Base-by-base conservation (phyloP, 2,797 vertebrate species). In the Psittacula echo region DNA sequence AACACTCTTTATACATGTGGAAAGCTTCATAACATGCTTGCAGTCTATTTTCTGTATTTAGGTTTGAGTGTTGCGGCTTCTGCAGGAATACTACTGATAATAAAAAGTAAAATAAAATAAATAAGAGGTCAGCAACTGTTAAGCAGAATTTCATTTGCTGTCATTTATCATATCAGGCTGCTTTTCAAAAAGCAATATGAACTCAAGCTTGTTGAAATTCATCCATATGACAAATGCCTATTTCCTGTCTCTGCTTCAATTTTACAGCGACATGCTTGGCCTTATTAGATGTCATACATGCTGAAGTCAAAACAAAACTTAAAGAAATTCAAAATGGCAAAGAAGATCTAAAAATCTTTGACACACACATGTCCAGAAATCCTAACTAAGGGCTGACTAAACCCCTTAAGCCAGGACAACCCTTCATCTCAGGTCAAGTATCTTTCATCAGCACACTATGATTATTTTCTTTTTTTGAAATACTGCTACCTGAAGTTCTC, bases 161-260 rank as follows among this genome's bases (percentile, higher is more conserved):
- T n/a, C 87, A 93, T 89, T 92, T 89, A 90, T 89, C 16, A 1
- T 44, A 62, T 39, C 66, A 95, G 65, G 47, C 80, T 95, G 83
- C 68, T 70, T 89, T 91, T 90, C 64, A 84, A 87, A 94, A 75
- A 76, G 77, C 48, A 76, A 7, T 58, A 90, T 61, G 62, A 92
- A 95, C 90, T 84, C 79, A 94, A 89, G 58, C 62, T 89, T 75
- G n/a, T 62, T 91, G 85, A 90, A 93, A 92, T 92, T 73, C 54
- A 85, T 75, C 72, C 79, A 45, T 37, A 75, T 73, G 78, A 95
- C 89, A 95, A 94, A 95, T 73, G 58, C 27, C 62, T 92, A 70
- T 91, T 92, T 91, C 77, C 86, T 68, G 47, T 34, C 73, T 74
- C 77, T 88, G 70, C 60, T 71, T 87, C 72, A 90, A 72, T 93